Percentiles rank a stretch among this genome's conserved stretches.
These are phyloP conservation scores for Alces alces DNA, from an alignment of 2,113 vertebrate species.

Conservation along the genomic window DNA sequence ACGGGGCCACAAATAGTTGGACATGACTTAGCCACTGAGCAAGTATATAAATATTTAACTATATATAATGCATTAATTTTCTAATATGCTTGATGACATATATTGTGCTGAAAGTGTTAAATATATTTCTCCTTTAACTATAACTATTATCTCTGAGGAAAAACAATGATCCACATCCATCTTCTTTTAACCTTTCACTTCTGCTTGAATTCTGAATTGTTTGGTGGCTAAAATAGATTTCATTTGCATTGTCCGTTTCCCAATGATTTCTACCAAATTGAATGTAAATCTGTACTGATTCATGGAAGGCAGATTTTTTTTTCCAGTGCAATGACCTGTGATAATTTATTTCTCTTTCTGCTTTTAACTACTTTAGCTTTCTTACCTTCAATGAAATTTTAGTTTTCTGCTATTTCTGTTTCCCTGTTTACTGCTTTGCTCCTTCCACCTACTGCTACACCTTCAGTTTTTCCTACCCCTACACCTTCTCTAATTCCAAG, in stretches of 20 bases:
- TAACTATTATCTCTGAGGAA: not conserved
- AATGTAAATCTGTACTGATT: not conserved
- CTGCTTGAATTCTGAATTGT: not conserved
- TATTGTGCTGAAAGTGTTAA: not conserved
- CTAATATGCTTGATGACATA: not conserved
- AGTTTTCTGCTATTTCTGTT: not conserved
- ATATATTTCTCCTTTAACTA: not conserved
- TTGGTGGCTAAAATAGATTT: not conserved
- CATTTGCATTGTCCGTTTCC: not conserved
- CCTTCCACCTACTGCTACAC: not conserved
- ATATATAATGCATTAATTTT: not conserved
- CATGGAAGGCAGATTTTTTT: not conserved
- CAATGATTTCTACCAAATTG: not conserved
- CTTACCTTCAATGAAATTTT: not conserved
- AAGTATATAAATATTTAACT: not conserved
- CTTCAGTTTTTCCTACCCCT: not conserved
- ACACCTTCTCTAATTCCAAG: not conserved
- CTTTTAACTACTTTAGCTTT: not conserved
- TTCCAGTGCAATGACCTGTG: rapidly evolving
- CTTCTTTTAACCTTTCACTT: not conserved
- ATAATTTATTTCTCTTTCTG: not conserved
- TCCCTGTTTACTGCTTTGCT: not conserved
- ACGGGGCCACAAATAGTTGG: not conserved
- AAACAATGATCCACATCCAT: not conserved
- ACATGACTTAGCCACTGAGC: not conserved